phyloP scores from a whole-genome alignment of 2,888 invertebrate species.

The Nephrotoma appendiculata region DNA sequence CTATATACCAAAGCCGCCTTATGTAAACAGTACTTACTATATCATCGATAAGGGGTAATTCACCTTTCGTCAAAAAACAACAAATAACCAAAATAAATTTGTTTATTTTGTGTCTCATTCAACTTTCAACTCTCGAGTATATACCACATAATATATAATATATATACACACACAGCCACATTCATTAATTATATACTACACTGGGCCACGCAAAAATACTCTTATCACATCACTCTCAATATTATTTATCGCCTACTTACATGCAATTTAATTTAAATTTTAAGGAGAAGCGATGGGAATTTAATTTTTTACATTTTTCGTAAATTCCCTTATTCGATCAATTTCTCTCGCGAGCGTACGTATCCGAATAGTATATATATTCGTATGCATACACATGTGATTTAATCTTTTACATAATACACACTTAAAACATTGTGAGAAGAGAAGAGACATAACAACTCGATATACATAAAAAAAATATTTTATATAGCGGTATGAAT shows the following conservation, averaged over 20 bases:
- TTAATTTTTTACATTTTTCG: neutral
- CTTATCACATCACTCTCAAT: neutral
- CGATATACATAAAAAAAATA: neutral
- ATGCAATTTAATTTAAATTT: neutral
- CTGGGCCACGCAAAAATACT: neutral
- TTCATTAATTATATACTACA: neutral
- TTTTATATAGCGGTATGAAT: constrained; percentile 1
- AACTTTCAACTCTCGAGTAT: neutral
- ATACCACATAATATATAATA: neutral
- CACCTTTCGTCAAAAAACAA: neutral
- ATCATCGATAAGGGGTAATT: neutral
- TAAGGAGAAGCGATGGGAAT: neutral
- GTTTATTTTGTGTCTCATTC: neutral
- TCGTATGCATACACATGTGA: neutral
- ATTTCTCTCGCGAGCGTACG: neutral
- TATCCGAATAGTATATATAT: neutral
- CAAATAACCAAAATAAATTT: neutral
- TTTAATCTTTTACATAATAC: neutral
- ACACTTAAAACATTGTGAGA: neutral
- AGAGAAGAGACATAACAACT: neutral
- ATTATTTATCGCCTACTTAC: neutral
- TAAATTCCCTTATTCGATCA: neutral
- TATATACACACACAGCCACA: neutral
- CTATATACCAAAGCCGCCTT: neutral
- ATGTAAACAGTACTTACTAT: neutral